Evolutionary conservation across 30 jellyfish, hydroid and myxozoan genomes (phyloP), one percentile per base, ranked within the genome.

Genomic region (Clytia hemisphaerica): DNA sequence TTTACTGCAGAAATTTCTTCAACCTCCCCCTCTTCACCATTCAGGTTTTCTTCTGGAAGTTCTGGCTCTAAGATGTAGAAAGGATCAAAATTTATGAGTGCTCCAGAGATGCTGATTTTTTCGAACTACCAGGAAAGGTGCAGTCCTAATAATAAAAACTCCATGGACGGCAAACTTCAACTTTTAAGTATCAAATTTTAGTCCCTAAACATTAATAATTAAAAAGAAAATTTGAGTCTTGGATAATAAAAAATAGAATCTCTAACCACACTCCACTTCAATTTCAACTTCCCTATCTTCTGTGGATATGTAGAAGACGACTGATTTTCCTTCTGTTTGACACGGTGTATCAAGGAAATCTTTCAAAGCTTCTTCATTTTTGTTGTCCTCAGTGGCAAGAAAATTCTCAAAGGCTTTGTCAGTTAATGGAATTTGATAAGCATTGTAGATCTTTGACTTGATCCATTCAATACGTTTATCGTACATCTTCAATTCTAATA

Each of bases 381-480:
- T 34, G 19, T 85, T 92, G 45, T 86, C 91, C 18, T 86, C 73
- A 58, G 85, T 64, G 0, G 80, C 51, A 10, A 86, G 67, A 48
- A 86, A 86, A 48, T 73, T 82, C 38, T 78, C 93, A 63, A 86
- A 77, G 33, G 79, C 50, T 31, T 76, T 29, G 2, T 80, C 36
- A 40, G 72, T 58, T 15, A 47, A 22, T 51, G 72, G 15, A 24
- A 61, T 46, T 12, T 59, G 63, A 19, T 71, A 61, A 15, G 92
- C 90, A 18, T 49, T 63, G 37, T 78, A 82, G 2, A 78, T 49
- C 77, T 79, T 78, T 9, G 46, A 69, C 44, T 61, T 61, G 22
- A 86, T 86, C 96, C 96, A 86, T 45, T 72, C 91, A 19, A 78
- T 86, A 29, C 96, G 48, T 68, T 77, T 84, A 75, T 86, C 96